Evolutionary conservation across 1,140 invertebrate species (phyloP), one percentile per base, ranked within the genome.

Genomic region (Caerostris darwini): DNA sequence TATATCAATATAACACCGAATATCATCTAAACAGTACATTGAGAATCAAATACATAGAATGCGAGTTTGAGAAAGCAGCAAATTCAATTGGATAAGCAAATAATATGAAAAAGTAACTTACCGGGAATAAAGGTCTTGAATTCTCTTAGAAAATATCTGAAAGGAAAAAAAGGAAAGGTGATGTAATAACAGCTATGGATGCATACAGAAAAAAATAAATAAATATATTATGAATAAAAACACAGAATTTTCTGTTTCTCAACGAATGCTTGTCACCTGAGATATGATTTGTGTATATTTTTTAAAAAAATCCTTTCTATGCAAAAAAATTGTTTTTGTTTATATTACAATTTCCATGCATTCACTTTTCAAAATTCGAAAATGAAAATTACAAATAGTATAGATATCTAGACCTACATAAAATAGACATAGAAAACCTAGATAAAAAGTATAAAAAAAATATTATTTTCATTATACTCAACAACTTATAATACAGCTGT

Each of bases 41-140:
- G 71, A 77, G 50, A 77, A 77, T 77, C 71, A 77, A 77, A 77
- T 77, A 77, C 53, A 12, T 7, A 12, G 53, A 77, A 77, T 8
- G 34, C 50, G 50, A 50, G 8, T 3, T 34, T 77, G 53, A 12
- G 53, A 77, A 77, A 77, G 50, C 50, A 12, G 10, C 34, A 50
- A 53, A 77, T 77, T 77, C 71, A 50, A 77, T 77, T 77, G 53
- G 71, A 77, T 53, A 34, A 77, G 34, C 14, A 77, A 5, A 50
- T 8, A 12, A 53, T 34, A 77, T 50, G 10, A 34, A 77, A 77
- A 10, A 12, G 53, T 10, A 12, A 64, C 34, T 50, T 50, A 77
- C 71, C 5, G 53, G 19, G 34, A 19, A 50, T 77, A 77, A 77
- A 77, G 50, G 50, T 10, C 34, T 77, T 53, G 71, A 77, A 77